A percentile compares a stretch with the other conserved stretches of the same genome.
phyloP scores from a whole-genome alignment of 2,888 invertebrate species.

The Plemyria rubiginata region DNA sequence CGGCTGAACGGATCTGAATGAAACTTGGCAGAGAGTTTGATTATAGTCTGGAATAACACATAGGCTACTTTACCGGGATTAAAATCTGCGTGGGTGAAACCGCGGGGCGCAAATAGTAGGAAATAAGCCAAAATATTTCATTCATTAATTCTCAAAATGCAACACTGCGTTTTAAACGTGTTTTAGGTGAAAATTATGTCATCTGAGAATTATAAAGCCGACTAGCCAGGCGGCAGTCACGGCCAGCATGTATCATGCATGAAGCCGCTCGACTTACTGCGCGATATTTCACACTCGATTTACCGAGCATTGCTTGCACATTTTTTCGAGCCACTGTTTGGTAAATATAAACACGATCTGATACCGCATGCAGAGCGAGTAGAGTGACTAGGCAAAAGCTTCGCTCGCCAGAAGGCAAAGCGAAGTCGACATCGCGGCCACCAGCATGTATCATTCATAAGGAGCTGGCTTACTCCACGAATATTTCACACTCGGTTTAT shows the following conservation, averaged over 20 bases:
- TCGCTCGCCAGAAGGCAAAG: constrained; percentile 22
- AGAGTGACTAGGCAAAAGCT: constrained; percentile 34
- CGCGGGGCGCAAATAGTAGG: no score
- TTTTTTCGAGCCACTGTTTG: constrained; percentile 27
- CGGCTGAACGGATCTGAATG: no score
- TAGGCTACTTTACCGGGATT: no score
- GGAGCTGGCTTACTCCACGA: constrained; percentile 75
- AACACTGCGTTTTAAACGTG: no score
- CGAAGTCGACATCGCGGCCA: constrained; percentile 46
- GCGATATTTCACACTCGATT: constrained; percentile 31
- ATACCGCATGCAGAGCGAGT: constrained; percentile 36
- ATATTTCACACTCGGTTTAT: constrained; percentile 83
- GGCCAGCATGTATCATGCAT: constrained; percentile 28
- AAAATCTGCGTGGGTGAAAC: no score
- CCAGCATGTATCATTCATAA: constrained; percentile 81
- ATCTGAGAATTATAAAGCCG: not conserved
- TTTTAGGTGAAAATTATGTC: not conserved
- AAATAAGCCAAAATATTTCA: not conserved
- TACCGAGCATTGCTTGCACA: constrained; percentile 26
- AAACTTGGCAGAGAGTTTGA: no score
- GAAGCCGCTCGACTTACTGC: constrained; percentile 8
- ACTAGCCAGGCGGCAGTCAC: not conserved
- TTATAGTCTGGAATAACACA: no score
- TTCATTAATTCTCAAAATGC: no score
- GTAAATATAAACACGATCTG: constrained; percentile 34